Percentiles rank a stretch among this genome's conserved stretches.
Conservation (phyloP, 2,888 invertebrate genomes). For the Julus scandinavius region DNA sequence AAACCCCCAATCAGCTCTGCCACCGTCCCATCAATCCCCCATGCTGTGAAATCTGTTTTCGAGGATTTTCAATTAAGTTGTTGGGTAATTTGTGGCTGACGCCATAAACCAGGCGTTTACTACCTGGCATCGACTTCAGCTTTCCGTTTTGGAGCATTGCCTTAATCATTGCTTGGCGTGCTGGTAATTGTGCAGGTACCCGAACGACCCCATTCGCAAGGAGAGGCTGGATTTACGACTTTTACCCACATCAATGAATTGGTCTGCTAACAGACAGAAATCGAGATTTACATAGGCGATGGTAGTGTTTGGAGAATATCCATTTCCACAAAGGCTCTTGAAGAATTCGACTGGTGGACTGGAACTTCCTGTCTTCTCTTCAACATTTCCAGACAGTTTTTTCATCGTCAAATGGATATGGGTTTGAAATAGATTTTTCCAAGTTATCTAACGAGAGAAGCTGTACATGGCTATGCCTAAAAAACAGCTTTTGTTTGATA, state of each 20-base stretch:
- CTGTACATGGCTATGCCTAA: too few relatives aligned
- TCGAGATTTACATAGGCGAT: too few relatives aligned
- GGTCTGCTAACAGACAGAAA: too few relatives aligned
- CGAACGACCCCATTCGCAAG: background rate
- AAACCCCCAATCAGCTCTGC: background rate
- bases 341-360: too few relatives aligned
- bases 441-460: too few relatives aligned
- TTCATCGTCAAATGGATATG: too few relatives aligned
- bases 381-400: too few relatives aligned
- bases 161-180: conserved; percentile 22
- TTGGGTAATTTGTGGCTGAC: conserved; percentile 23
- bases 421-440: too few relatives aligned
- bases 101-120: conserved; percentile 22
- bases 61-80: conserved; percentile 30
- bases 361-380: too few relatives aligned
- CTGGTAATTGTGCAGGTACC: background rate
- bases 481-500: too few relatives aligned
- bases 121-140: conserved; percentile 3
- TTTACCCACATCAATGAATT: background rate
- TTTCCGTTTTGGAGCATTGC: background rate
- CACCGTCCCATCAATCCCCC: background rate
- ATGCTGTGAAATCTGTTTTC: conserved; percentile 34
- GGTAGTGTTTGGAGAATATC: too few relatives aligned
- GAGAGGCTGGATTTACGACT: background rate
- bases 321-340: too few relatives aligned